phyloP scores from a whole-genome alignment of 2,113 vertebrate genomes.

The Erythrocercus mccallii region DNA sequence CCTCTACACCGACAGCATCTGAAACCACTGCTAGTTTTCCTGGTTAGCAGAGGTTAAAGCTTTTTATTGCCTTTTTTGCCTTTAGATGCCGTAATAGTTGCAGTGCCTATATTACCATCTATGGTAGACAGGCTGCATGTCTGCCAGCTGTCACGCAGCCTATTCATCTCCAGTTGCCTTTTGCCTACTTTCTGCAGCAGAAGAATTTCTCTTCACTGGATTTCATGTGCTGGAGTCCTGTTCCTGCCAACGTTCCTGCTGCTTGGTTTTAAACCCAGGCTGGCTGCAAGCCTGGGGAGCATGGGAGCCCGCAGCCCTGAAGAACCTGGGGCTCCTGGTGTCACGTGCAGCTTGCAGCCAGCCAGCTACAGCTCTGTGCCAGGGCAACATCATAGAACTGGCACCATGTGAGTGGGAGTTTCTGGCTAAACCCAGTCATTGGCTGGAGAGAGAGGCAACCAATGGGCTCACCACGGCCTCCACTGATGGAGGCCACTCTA shows the following conservation, averaged over 20 bases:
- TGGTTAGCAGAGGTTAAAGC: constrained; percentile 15
- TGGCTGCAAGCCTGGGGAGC: not conserved
- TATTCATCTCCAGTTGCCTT: constrained; percentile 66
- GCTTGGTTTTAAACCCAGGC: not conserved
- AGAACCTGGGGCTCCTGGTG: not conserved
- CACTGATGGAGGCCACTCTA: not conserved
- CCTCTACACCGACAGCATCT: not conserved
- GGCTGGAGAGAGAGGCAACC: not conserved
- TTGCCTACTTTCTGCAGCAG: constrained; percentile 57
- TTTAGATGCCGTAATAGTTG: constrained; percentile 25
- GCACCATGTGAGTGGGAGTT: not conserved
- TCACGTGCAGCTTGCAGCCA: not conserved
- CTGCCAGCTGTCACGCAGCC: constrained; percentile 61
- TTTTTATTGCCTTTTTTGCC: constrained; percentile 31
- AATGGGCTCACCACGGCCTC: not conserved
- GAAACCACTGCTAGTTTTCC: constrained; percentile 1
- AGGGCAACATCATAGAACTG: not conserved
- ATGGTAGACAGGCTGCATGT: constrained; percentile 17
- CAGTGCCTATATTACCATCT: constrained; percentile 63
- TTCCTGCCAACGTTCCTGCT: not conserved
- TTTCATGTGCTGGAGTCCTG: not conserved
- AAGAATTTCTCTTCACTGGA: constrained; percentile 38
- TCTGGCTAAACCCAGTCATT: not conserved
- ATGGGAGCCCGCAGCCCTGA: not conserved
- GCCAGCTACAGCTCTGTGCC: not conserved